These are phyloP conservation scores for Calcarius lapponicus DNA, from an alignment of 2,797 vertebrate species.

Conservation along the genomic window DNA sequence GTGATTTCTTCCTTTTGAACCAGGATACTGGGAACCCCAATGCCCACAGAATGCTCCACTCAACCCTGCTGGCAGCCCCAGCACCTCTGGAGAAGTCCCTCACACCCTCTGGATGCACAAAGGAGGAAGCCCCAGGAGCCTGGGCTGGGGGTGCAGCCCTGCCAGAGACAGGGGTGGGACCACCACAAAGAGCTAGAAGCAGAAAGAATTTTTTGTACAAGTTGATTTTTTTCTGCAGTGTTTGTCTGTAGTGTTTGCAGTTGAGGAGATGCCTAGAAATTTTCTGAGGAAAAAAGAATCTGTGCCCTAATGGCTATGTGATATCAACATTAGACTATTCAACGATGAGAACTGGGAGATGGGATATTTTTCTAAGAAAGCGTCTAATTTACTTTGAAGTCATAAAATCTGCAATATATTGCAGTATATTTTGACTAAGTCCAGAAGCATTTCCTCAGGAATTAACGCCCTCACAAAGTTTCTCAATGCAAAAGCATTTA, in stretches of 20 bases:
- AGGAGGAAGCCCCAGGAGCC: neutral
- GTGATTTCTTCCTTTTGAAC: neutral
- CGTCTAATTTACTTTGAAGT: neutral
- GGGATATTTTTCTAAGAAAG: neutral
- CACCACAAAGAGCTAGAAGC: neutral
- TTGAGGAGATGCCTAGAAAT: neutral
- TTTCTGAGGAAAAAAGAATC: neutral
- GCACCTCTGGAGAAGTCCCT: neutral
- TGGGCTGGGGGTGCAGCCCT: accelerated
- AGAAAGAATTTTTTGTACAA: neutral
- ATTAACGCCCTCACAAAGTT: neutral
- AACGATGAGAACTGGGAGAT: neutral
- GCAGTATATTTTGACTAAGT: neutral
- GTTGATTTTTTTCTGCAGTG: neutral
- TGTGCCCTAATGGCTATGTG: neutral
- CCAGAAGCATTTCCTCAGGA: conserved; percentile 6
- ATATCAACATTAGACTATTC: neutral
- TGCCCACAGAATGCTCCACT: neutral
- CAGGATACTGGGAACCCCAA: neutral
- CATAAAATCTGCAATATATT: neutral
- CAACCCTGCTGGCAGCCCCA: neutral
- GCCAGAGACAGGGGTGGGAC: neutral
- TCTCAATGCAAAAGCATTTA: neutral
- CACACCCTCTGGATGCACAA: neutral
- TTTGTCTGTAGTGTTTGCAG: neutral